A percentile compares a stretch with the other conserved stretches of the same genome.
These are phyloP conservation scores for Papilio dardanus DNA, from an alignment of 1,140 invertebrate species.

Conservation along the genomic window DNA sequence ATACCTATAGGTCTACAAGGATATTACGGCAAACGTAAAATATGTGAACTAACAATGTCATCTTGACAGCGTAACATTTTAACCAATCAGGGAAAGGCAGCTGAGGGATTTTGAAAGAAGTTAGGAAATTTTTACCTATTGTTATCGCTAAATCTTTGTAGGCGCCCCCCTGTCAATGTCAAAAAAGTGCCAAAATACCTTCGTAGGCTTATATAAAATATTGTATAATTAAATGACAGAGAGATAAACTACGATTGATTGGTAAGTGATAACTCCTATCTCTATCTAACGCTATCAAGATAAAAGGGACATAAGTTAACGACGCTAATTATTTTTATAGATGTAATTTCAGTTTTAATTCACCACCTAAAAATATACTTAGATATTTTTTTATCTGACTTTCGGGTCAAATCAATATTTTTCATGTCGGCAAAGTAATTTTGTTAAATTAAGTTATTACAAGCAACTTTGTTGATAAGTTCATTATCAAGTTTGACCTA, in stretches of 20 bases:
- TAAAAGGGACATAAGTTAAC: not conserved
- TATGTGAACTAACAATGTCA: no score
- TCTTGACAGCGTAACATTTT: no score
- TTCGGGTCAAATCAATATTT: slow-evolving; percentile 28
- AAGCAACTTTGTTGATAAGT: slow-evolving; percentile 11
- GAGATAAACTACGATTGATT: not conserved
- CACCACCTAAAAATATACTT: not conserved
- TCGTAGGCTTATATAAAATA: not conserved
- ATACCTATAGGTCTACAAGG: no score
- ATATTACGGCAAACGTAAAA: no score
- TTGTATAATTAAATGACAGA: no score
- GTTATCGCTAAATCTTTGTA: no score
- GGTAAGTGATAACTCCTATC: not conserved
- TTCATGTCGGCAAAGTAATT: slow-evolving; percentile 3
- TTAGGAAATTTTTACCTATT: no score
- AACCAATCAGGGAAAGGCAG: no score
- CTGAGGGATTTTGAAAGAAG: no score
- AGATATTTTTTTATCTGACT: not conserved
- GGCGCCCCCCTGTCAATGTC: no score
- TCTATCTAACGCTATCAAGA: not conserved
- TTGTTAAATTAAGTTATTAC: slow-evolving; percentile 29
- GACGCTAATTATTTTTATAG: not conserved
- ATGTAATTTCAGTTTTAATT: not conserved
- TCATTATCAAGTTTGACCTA: slow-evolving; percentile 6
- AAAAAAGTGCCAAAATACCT: no score